Base-by-base conservation (phyloP, 2,113 vertebrate species). In the Larimichthys polyactis region DNA sequence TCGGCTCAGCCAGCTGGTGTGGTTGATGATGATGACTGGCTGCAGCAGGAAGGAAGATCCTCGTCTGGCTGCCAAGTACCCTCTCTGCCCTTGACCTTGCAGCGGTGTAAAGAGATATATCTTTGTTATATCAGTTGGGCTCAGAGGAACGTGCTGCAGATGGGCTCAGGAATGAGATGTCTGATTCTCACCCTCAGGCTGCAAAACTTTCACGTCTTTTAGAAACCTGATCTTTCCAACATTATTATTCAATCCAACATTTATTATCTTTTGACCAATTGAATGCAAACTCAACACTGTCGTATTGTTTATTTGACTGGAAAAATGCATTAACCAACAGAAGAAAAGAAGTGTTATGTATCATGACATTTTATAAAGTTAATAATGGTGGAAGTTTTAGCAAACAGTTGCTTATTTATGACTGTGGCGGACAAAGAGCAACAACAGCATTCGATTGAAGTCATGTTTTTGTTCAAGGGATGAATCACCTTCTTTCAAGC, bases 71-170 rank as follows among this genome's bases (percentile, higher is more conserved):
- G 88, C 64, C 62, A 77, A 71, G 60, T 67, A 62, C 58, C 70
- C 66, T n/a, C 46, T 58, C 27, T 85, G 78, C 78, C 84, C 89
- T 91, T 89, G 90, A 91, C 81, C 81, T 85, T 82, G 83, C 86
- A 40, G 48, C 5, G 43, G 24, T 86, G 54, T 24, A 58, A 64
- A 63, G 66, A 77, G 66, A 78, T 78, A 72, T 66, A 55, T 90
- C 79, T 89, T 54, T 0, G 1, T 68, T 48, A 79, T 64, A 81
- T 55, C 36, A 11, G 65, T 15, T 24, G 5, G 69, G 67, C 79
- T 80, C 57, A 48, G 69, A 62, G 83, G 58, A 59, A 75, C 2
- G 43, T 55, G 54, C 71, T 69, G 67, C n/a, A 44, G 82, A 70
- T 1, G 54, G 74, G 22, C 65, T 80, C 65, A 20, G 55, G 55